Evolutionary conservation across 2,113 vertebrate species (phyloP).

Genomic region (Mustelus asterias): DNA sequence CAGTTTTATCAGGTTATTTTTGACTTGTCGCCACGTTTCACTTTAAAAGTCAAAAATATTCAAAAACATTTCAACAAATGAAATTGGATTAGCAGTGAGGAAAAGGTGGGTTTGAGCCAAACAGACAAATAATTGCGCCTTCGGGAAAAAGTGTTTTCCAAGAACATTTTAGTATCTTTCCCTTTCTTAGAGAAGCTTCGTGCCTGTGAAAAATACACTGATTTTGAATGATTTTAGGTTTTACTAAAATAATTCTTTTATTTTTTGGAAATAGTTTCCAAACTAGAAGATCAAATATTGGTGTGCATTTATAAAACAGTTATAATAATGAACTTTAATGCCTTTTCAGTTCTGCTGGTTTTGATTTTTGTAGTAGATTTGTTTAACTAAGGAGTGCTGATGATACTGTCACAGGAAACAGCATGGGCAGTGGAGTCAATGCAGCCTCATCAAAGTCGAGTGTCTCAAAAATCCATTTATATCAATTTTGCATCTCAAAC

Average conservation of each 20-base stretch:
- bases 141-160: conserved; percentile 3
- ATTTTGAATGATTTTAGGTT: neutral
- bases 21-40: neutral
- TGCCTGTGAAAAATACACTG: neutral
- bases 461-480: neutral
- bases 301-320: neutral
- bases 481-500: neutral
- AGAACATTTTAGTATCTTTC: neutral
- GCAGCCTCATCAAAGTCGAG: neutral
- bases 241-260: neutral
- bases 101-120: conserved; percentile 3
- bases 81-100: neutral
- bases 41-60: neutral
- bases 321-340: neutral
- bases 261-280: neutral
- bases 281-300: neutral
- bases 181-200: neutral
- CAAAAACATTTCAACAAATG: neutral
- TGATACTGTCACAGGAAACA: neutral
- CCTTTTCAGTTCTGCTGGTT: neutral
- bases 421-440: neutral
- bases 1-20: neutral
- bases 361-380: neutral
- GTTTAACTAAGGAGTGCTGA: neutral
- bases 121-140: neutral